These are phyloP conservation scores for Cydia pomonella DNA, from an alignment of 1,140 invertebrate genomes.

Conservation along the genomic window DNA sequence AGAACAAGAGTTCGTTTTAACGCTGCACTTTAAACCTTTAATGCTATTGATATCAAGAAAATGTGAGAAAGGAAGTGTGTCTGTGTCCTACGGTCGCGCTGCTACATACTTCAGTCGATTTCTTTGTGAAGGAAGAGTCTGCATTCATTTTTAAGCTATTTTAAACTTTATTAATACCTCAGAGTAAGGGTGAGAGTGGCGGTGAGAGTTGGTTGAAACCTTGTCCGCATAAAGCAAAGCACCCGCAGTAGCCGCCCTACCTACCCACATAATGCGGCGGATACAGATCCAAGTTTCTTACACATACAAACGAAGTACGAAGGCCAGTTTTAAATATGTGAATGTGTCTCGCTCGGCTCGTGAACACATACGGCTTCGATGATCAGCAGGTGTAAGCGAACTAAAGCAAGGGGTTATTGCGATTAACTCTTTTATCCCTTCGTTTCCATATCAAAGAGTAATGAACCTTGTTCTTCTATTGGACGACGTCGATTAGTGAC, in stretches of 20 bases:
- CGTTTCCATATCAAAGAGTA: slow-evolving; percentile 81
- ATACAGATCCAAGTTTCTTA: slow-evolving; percentile 79
- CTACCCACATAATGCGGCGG: slow-evolving; percentile 77
- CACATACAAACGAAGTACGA: slow-evolving; percentile 74
- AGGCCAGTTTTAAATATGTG: slow-evolving; percentile 77
- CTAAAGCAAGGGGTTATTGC: slow-evolving; percentile 78
- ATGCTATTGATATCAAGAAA: slow-evolving; percentile 77
- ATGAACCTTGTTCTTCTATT: slow-evolving; percentile 79
- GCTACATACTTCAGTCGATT: slow-evolving; percentile 64
- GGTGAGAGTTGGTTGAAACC: slow-evolving; percentile 70
- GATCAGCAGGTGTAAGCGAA: slow-evolving; percentile 79
- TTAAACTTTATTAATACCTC: slow-evolving; percentile 58
- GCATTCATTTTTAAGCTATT: slow-evolving; percentile 57
- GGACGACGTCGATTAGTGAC: slow-evolving; percentile 74
- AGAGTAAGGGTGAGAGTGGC: slow-evolving; percentile 75
- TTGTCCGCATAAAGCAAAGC: slow-evolving; percentile 72
- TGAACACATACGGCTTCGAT: slow-evolving; percentile 78
- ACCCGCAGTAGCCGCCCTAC: slow-evolving; percentile 76
- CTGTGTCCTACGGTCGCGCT: slow-evolving; percentile 55
- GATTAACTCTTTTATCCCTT: slow-evolving; percentile 80
- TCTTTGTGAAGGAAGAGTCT: slow-evolving; percentile 66
- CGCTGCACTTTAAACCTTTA: slow-evolving; percentile 59
- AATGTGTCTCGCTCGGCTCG: slow-evolving; percentile 52
- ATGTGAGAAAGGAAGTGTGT: slow-evolving; percentile 80
- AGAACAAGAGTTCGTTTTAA: slow-evolving; percentile 69